Percentiles rank a stretch among this genome's conserved stretches.
Evolutionary conservation across 2,888 invertebrate genomes (phyloP).

Genomic region (Orthosia gracilis): DNA sequence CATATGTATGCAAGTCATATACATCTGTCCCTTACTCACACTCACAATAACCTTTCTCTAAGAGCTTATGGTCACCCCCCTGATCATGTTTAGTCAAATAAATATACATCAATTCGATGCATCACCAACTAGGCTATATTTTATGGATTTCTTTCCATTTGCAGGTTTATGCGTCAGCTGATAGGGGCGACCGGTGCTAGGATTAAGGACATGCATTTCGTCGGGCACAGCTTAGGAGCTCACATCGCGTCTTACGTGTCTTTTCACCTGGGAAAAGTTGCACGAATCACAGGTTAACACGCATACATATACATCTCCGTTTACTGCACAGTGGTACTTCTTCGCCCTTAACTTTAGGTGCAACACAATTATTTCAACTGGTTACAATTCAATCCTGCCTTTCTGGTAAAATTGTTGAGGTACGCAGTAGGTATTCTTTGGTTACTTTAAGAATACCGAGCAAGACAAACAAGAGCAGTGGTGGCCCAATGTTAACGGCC

Average conservation of each 20-base stretch:
- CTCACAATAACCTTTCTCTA: too few species aligned
- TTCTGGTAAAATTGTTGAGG: not conserved
- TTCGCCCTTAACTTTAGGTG: too few species aligned
- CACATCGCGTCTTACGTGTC: slow-evolving; percentile 92
- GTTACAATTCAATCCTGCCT: not conserved
- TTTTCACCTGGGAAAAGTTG: slow-evolving; percentile 85
- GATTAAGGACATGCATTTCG: slow-evolving; percentile 88
- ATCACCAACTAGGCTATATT: not conserved
- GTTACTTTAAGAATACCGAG: too few species aligned
- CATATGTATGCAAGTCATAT: too few species aligned
- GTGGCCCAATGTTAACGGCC: too few species aligned
- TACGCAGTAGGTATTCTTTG: too few species aligned
- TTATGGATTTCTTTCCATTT: not conserved
- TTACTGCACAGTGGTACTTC: not conserved
- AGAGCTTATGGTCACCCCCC: too few species aligned
- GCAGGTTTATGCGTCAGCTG: slow-evolving; percentile 88
- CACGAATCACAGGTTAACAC: slow-evolving; percentile 88
- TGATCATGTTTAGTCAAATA: not conserved
- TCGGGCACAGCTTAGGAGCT: slow-evolving; percentile 92
- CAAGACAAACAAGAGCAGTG: too few species aligned
- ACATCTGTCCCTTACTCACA: too few species aligned
- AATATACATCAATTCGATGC: not conserved
- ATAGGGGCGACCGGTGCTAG: slow-evolving; percentile 81
- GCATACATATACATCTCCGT: not conserved
- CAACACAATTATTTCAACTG: too few species aligned